Conservation (phyloP, 2,888 invertebrate genomes). For the Drosophila monieri region DNA sequence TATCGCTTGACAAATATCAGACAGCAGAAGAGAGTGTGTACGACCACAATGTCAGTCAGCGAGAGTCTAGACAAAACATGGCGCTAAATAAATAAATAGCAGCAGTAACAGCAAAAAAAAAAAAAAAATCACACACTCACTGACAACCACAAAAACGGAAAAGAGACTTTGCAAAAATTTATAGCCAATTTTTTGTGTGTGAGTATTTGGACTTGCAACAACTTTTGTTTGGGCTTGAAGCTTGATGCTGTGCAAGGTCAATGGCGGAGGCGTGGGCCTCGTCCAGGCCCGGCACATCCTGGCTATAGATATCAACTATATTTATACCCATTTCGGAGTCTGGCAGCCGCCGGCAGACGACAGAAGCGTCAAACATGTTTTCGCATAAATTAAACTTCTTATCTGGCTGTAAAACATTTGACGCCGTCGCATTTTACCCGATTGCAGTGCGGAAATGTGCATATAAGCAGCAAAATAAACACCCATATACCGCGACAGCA, state of each 20-base stretch:
- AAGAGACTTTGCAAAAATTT: slow-evolving; percentile 57
- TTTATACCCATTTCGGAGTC: slow-evolving; percentile 19
- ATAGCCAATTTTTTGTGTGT: slow-evolving; percentile 49
- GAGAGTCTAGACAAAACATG: slow-evolving; percentile 74
- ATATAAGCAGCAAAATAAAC: slow-evolving; percentile 38
- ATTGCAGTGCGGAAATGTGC: slow-evolving; percentile 58
- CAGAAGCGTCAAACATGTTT: slow-evolving; percentile 75
- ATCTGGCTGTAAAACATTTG: slow-evolving; percentile 79
- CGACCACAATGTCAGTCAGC: slow-evolving; percentile 52
- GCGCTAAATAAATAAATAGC: slow-evolving; percentile 77
- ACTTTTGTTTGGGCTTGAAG: slow-evolving; percentile 46
- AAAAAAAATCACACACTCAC: slow-evolving; percentile 37
- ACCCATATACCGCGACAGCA: background rate
- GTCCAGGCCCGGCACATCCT: slow-evolving; percentile 46
- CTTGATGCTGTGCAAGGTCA: slow-evolving; percentile 63
- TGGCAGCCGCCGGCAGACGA: slow-evolving; percentile 17
- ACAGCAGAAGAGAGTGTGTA: slow-evolving; percentile 19
- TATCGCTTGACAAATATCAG: slow-evolving; percentile 70
- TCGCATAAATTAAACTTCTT: slow-evolving; percentile 81
- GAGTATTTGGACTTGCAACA: slow-evolving; percentile 2
- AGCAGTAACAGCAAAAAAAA: slow-evolving; percentile 36
- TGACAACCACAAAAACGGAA: slow-evolving; percentile 66
- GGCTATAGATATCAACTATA: slow-evolving; percentile 25
- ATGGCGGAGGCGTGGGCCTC: slow-evolving; percentile 59
- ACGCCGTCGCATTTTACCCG: slow-evolving; percentile 51